A percentile compares a stretch with the other conserved stretches of the same genome.
Conservation (phyloP, 2,113 vertebrate genomes). For the Rallus limicola region DNA sequence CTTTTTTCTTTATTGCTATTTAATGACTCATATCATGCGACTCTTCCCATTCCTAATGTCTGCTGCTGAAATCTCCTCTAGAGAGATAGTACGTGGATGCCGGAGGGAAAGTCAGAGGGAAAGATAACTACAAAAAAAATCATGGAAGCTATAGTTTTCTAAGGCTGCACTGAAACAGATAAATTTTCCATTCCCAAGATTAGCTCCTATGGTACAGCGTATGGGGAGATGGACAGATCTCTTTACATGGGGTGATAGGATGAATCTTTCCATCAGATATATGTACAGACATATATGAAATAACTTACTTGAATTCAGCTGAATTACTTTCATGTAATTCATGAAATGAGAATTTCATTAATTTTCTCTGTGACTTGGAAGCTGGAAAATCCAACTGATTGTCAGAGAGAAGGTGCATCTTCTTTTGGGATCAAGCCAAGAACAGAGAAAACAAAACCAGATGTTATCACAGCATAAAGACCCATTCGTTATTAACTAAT, state of each 20-base stretch:
- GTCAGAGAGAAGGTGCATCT: conserved; percentile 36
- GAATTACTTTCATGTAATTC: neutral
- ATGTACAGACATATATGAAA: neutral
- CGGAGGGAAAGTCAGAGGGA: conserved; percentile 28
- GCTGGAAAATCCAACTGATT: conserved; percentile 42
- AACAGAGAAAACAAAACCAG: conserved; percentile 1
- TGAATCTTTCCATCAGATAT: neutral
- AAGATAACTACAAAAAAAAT: conserved; percentile 31
- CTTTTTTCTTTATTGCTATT: conserved; percentile 31
- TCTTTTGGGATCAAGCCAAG: conserved; percentile 2
- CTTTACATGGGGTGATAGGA: neutral
- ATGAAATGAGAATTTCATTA: neutral
- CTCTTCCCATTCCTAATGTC: conserved; percentile 4
- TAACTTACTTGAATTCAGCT: neutral
- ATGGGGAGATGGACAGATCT: neutral
- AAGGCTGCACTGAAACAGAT: neutral
- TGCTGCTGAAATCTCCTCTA: conserved; percentile 26
- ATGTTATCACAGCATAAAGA: neutral
- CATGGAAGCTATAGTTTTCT: neutral
- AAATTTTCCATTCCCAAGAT: neutral
- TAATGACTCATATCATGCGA: conserved; percentile 25
- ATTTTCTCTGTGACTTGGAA: neutral
- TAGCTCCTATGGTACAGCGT: neutral
- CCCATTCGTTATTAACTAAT: conserved; percentile 14
- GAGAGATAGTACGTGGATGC: conserved; percentile 1